These are phyloP conservation scores for Apamea crenata DNA, from an alignment of 2,888 invertebrate species.

Conservation along the genomic window DNA sequence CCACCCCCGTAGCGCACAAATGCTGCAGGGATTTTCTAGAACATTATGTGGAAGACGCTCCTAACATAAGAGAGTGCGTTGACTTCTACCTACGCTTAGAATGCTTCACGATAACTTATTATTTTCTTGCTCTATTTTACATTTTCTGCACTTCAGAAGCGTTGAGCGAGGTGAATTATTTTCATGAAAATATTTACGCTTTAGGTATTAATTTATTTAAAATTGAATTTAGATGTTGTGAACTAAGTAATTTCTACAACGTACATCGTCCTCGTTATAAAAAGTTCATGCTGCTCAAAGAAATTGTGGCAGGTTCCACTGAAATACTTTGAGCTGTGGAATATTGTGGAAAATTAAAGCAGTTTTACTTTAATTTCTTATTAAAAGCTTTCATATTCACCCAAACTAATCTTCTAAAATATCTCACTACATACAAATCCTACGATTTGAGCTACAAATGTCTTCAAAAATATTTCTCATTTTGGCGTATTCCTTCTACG, in stretches of 20 bases:
- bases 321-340: neutral
- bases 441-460: neutral
- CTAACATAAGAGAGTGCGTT: conserved; percentile 86
- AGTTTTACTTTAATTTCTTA: neutral
- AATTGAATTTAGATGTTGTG: conserved; percentile 27
- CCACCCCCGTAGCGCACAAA: conserved; percentile 75
- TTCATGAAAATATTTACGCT: conserved; percentile 46
- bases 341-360: neutral
- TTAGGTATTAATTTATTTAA: conserved; percentile 26
- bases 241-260: conserved; percentile 20
- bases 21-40: conserved; percentile 88
- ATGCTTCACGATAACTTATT: conserved; percentile 56
- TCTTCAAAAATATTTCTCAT: conserved; percentile 1
- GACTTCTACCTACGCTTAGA: conserved; percentile 77
- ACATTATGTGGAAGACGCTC: conserved; percentile 84
- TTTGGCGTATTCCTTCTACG: neutral
- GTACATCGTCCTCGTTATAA: conserved; percentile 35
- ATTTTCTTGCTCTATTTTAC: conserved; percentile 62
- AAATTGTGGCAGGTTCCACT: neutral
- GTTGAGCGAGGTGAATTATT: conserved; percentile 48
- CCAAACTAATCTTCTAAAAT: neutral
- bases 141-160: conserved; percentile 49
- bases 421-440: neutral
- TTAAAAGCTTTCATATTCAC: neutral
- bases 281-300: conserved; percentile 1